Percentiles rank a stretch among this genome's conserved stretches.
Evolutionary conservation across 2,888 invertebrate species (phyloP).

Genomic region (Theretra japonica): DNA sequence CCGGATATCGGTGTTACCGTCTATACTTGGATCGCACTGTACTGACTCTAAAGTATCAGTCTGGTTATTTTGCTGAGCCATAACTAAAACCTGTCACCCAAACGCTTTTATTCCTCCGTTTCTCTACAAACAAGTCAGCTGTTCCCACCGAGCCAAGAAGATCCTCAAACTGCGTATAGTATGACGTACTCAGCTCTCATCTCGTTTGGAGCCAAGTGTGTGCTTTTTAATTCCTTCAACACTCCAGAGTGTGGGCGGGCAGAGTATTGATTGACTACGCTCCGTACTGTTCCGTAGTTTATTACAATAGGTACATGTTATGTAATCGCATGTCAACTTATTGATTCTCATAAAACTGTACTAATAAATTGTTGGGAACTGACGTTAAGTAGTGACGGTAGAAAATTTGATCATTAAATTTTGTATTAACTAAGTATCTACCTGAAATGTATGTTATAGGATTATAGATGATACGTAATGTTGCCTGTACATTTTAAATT

Average conservation of each 20-base stretch:
- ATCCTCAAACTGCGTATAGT: slow-evolving; percentile 5
- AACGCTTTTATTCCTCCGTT: not conserved
- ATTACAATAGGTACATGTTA: not conserved
- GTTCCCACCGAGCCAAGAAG: not conserved
- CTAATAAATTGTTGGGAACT: too few relatives aligned
- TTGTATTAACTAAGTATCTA: too few relatives aligned
- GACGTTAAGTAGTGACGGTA: too few relatives aligned
- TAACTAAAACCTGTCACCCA: not conserved
- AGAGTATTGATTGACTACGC: slow-evolving; percentile 12
- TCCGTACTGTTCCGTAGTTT: not conserved
- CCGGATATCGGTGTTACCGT: too few relatives aligned
- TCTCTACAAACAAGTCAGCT: not conserved
- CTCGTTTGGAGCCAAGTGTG: slow-evolving; percentile 7
- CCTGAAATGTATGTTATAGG: too few relatives aligned
- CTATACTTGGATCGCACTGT: too few relatives aligned
- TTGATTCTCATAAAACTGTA: not conserved
- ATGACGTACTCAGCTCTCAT: slow-evolving; percentile 10
- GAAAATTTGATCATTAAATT: too few relatives aligned
- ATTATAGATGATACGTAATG: too few relatives aligned
- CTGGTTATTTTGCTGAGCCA: too few relatives aligned
- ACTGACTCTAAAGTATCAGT: too few relatives aligned
- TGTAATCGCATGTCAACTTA: not conserved
- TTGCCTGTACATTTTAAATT: too few relatives aligned
- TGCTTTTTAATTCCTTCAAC: slow-evolving; percentile 20
- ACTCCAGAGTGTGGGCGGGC: slow-evolving; percentile 11